Base-by-base conservation (phyloP, 2,888 invertebrate genomes). In the Zygogramma bicolorata region DNA sequence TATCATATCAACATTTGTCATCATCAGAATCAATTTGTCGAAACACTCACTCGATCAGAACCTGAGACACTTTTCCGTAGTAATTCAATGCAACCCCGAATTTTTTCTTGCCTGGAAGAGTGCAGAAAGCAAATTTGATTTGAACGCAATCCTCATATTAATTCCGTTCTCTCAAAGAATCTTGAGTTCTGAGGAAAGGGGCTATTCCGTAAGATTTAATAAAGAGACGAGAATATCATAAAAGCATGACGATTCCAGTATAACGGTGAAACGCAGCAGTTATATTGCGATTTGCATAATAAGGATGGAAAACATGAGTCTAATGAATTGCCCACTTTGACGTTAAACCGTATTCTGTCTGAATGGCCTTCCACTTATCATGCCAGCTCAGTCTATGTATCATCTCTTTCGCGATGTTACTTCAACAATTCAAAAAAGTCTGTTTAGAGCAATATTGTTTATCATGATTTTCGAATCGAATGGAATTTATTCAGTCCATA, bases 211-310 rank as follows among this genome's bases (percentile, higher is more conserved):
- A 1, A 27, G 7, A 53, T 53, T 63, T 27, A 31, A 46, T 63
- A 46, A 63, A 63, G 27, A 40, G 22, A 27, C 20, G 42, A 15
- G 63, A 46, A 46, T 63, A 29, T 29, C 27, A 63, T 46, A 8
- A 46, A 46, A 15, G 62, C 40, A 31, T 46, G 63, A 46, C 49
- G 15, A 42, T 31, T 29, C 18, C n/a, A 18, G 27, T 46, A 13
- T 42, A 4, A 61, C 46, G 18, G 53, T 63, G 63, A 15, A 46
- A 42, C 49, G 46, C 15, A 63, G 46, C 46, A 42, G 46, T 63
- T 63, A 27, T 63, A 63, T 4, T 62, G 42, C 27, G 25, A 62
- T 46, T 46, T 63, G 10, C 46, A 46, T 46, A 63, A 29, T 46
- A 1, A n/a, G 13, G 27, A 53, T 25, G 53, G 25, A 25, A 53